A percentile compares a stretch with the other conserved stretches of the same genome.
These are phyloP conservation scores for Neoarius graeffei DNA, from an alignment of 2,113 vertebrate genomes.

Conservation along the genomic window DNA sequence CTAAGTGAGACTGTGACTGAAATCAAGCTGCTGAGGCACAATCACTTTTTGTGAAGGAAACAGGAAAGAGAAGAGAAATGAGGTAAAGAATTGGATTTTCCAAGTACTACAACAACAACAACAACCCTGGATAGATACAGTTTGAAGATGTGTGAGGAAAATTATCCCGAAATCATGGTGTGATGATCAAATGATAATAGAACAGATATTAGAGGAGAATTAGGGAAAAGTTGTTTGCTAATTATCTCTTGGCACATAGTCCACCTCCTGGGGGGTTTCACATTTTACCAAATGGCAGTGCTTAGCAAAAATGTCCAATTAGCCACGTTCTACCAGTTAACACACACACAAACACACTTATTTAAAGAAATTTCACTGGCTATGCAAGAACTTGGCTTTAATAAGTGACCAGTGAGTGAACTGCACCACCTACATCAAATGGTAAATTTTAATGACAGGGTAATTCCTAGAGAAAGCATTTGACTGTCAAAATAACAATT, in stretches of 20 bases:
- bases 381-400: not conserved
- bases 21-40: slow-evolving; percentile 66
- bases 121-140: not conserved
- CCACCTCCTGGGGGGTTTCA: not conserved
- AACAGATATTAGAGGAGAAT: slow-evolving; percentile 23
- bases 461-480: not conserved
- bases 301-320: slow-evolving; percentile 20
- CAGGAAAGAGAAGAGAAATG: not conserved
- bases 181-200: slow-evolving; percentile 6
- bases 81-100: not conserved
- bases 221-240: slow-evolving; percentile 22
- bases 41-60: not conserved
- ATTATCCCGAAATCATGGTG: slow-evolving; percentile 5
- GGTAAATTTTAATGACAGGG: not conserved
- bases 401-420: not conserved
- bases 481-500: not conserved
- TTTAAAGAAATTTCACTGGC: not conserved
- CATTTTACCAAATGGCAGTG: slow-evolving; percentile 26
- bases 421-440: not conserved
- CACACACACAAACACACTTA: not conserved
- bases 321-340: slow-evolving; percentile 5
- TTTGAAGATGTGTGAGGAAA: not conserved
- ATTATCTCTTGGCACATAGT: slow-evolving; percentile 17
- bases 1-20: slow-evolving; percentile 68
- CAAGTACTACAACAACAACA: not conserved